phyloP scores from a whole-genome alignment of 2,888 invertebrate species.

The Silvanus unidentatus region DNA sequence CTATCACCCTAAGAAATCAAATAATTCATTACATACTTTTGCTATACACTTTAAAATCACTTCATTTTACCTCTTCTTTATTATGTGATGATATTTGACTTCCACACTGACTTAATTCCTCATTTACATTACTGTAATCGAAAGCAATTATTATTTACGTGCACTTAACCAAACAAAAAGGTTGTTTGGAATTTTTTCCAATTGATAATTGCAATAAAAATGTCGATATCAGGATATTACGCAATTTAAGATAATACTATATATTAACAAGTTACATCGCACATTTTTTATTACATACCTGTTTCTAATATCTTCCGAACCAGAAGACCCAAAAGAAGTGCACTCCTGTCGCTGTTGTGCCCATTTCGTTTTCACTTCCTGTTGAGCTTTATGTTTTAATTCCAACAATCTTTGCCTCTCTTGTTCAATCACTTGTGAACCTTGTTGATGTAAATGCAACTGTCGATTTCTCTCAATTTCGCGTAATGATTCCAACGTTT shows the following conservation, averaged over 20 bases:
- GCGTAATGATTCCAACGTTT: conserved; percentile 79
- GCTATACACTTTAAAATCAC: too few relatives aligned
- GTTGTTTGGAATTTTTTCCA: too few relatives aligned
- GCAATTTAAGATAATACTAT: background rate
- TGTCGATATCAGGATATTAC: background rate
- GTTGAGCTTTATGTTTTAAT: conserved; percentile 77
- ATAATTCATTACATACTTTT: conserved; percentile 12
- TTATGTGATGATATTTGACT: background rate
- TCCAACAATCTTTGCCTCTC: conserved; percentile 83
- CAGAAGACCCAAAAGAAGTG: conserved; percentile 50
- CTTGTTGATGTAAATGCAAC: conserved; percentile 83
- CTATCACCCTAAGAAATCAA: conserved; percentile 19
- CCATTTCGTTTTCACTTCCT: conserved; percentile 86
- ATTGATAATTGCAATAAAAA: too few relatives aligned
- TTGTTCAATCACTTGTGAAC: conserved; percentile 86
- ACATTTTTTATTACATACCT: too few relatives aligned
- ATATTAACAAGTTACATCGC: too few relatives aligned
- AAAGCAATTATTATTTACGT: too few relatives aligned
- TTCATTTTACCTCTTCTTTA: too few relatives aligned
- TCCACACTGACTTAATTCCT: background rate
- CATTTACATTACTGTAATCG: too few relatives aligned
- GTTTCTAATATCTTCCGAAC: conserved; percentile 35
- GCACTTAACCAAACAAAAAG: too few relatives aligned
- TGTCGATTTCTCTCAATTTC: conserved; percentile 86
- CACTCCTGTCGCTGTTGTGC: conserved; percentile 62